Evolutionary conservation across 2,797 vertebrate species (phyloP).

Genomic region (Coranthus polyacanthus): DNA sequence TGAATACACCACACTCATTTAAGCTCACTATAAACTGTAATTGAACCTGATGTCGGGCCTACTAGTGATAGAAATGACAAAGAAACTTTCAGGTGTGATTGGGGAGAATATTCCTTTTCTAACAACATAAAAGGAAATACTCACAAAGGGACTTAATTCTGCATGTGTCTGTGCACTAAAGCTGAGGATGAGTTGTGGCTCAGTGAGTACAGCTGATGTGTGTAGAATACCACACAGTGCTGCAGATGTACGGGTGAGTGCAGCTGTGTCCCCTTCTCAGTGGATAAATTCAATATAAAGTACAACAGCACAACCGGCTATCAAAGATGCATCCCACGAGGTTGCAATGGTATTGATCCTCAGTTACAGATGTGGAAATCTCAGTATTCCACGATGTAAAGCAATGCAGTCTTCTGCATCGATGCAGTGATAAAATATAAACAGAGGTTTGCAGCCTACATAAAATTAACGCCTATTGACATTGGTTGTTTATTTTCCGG

Average conservation of each 20-base stretch:
- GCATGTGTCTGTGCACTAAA: slow-evolving; percentile 1
- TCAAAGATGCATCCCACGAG: not conserved
- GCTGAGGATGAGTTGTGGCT: not conserved
- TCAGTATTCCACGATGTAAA: too few species aligned
- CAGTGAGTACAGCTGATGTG: slow-evolving; percentile 1
- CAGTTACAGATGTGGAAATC: too few species aligned
- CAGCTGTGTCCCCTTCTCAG: not conserved
- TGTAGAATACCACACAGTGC: not conserved
- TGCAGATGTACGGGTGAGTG: slow-evolving; percentile 24
- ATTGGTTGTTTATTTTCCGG: too few species aligned
- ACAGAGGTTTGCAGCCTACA: too few species aligned
- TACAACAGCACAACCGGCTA: too few species aligned
- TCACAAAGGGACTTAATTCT: not conserved
- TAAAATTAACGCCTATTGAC: too few species aligned
- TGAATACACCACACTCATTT: slow-evolving; percentile 23
- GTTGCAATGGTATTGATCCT: too few species aligned
- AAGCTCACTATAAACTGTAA: slow-evolving; percentile 47
- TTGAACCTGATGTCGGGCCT: slow-evolving; percentile 13
- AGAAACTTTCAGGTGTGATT: slow-evolving; percentile 2
- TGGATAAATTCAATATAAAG: not conserved
- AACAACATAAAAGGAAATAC: not conserved
- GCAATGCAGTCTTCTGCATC: too few species aligned
- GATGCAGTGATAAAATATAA: too few species aligned
- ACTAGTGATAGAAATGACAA: slow-evolving; percentile 15
- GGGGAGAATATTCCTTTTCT: not conserved